A percentile compares a stretch with the other conserved stretches of the same genome.
phyloP scores from a whole-genome alignment of 1,140 invertebrate species.

The Polypedilum pembai region DNA sequence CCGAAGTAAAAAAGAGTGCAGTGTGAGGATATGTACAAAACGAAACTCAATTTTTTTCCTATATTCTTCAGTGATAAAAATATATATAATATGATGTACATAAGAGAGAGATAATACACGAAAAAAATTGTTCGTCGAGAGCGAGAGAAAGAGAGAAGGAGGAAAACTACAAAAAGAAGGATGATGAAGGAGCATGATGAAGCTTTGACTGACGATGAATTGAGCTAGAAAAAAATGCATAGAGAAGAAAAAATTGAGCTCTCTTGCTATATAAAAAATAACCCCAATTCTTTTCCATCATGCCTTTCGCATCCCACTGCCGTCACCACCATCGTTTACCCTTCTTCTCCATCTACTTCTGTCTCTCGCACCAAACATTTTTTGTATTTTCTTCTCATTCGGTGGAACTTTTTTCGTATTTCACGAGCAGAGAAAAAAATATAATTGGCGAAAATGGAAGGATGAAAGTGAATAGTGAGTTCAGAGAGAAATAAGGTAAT shows the following conservation, averaged over 20 bases:
- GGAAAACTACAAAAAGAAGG: not conserved
- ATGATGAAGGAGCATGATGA: not conserved
- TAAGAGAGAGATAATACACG: slow-evolving; percentile 5
- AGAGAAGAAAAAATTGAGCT: not conserved
- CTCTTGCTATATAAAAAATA: not conserved
- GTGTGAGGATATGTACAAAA: not conserved
- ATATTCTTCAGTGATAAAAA: slow-evolving; percentile 3
- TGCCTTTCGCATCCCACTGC: not conserved
- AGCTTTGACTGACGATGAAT: slow-evolving; percentile 7
- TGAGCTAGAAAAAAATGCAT: not conserved
- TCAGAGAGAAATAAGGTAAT: not conserved
- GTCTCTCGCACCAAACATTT: not conserved
- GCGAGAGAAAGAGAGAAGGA: no score
- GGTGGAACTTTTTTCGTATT: slow-evolving; percentile 13
- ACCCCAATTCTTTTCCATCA: slow-evolving; percentile 15
- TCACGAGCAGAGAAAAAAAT: slow-evolving; percentile 15
- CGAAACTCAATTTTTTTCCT: slow-evolving; percentile 1
- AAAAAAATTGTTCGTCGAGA: slow-evolving; percentile 18
- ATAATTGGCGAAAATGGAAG: not conserved
- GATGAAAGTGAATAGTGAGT: not conserved
- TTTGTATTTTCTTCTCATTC: not conserved
- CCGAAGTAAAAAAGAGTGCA: not conserved
- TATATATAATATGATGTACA: slow-evolving; percentile 13
- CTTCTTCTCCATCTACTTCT: not conserved
- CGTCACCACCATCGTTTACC: not conserved